A percentile compares a stretch with the other conserved stretches of the same genome.
phyloP scores from a whole-genome alignment of 2,113 vertebrate genomes.

The Colossoma macropomum region DNA sequence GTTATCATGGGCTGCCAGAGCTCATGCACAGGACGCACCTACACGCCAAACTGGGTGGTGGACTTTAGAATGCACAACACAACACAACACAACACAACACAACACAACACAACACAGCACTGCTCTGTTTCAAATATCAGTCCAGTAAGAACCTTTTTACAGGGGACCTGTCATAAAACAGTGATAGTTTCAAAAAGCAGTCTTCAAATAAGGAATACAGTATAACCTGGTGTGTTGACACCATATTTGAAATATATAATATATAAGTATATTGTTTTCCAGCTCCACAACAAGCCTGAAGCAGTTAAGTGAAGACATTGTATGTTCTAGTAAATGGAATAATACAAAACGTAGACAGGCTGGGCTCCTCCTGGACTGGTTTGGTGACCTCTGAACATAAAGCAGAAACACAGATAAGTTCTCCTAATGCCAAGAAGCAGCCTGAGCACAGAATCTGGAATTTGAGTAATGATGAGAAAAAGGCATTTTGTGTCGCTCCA shows the following conservation, averaged over 20 bases:
- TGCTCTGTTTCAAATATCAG: neutral
- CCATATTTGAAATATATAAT: neutral
- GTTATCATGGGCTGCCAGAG: conserved; percentile 71
- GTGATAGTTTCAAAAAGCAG: no score
- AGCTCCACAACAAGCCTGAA: neutral
- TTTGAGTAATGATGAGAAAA: neutral
- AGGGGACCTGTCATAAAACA: neutral
- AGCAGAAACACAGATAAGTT: neutral
- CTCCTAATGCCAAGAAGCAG: neutral
- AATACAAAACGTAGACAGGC: neutral
- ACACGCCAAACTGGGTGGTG: conserved; percentile 35
- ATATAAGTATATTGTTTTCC: neutral
- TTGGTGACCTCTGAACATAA: neutral
- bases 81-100: conserved; percentile 27
- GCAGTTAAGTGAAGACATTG: neutral
- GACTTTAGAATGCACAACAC: conserved; percentile 7
- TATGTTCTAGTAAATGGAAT: neutral
- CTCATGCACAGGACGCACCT: conserved; percentile 63
- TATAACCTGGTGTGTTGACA: neutral
- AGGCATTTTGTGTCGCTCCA: neutral
- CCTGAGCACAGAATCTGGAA: neutral
- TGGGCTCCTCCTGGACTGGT: neutral
- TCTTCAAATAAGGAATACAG: no score
- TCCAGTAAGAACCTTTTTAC: neutral
- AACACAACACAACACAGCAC: conserved; percentile 19